Evolutionary conservation across 2,797 vertebrate species (phyloP), one percentile per base, ranked within the genome.

Genomic region (Poeciliopsis gracilis): DNA sequence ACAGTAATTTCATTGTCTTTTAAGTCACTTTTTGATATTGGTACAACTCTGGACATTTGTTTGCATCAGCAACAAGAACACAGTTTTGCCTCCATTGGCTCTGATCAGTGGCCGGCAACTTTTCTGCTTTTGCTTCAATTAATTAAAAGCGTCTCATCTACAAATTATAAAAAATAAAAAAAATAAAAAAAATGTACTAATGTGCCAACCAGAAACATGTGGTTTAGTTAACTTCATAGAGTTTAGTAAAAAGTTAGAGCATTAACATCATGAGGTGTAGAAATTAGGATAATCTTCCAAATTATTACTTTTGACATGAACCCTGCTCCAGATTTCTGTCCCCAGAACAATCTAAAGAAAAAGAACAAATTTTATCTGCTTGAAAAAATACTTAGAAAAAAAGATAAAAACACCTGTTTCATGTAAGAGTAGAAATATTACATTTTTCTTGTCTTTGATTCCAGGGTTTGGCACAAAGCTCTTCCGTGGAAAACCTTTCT

Each of bases 401-500:
- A 47, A 72, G 70, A 73, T 0, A 25, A 47, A 25, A 47, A 2
- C 28, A n/a, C 16, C 4, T 77, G 12, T 57, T 79, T 11, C 69
- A 13, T 57, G 75, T 9, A 73, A 73, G 4, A 10, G 1, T 30
- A 20, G 25, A 46, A 25, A 46, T 25, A 53, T 51, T 28, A 5
- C 30, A 18, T 15, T 5, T 13, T 25, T 10, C 13, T 28, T 77
- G 1, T 76, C 2, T 86, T 73, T n/a, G 80, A 13, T 84, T 95
- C 30, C 84, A 99, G 98, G 98, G 97, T 80, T 94, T 99, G 91
- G 94, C 94, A 78, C 93, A 96, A 90, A 96, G 96, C 28, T 61
- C 89, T 49, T 96, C 96, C 63, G 88, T 99, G 91, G 96, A 98
- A 88, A 95, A 93, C 75, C 59, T 99, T 13, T 98, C 97, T 66